Conservation (phyloP, 2,113 vertebrate genomes). For the Nothobranchius furzeri region DNA sequence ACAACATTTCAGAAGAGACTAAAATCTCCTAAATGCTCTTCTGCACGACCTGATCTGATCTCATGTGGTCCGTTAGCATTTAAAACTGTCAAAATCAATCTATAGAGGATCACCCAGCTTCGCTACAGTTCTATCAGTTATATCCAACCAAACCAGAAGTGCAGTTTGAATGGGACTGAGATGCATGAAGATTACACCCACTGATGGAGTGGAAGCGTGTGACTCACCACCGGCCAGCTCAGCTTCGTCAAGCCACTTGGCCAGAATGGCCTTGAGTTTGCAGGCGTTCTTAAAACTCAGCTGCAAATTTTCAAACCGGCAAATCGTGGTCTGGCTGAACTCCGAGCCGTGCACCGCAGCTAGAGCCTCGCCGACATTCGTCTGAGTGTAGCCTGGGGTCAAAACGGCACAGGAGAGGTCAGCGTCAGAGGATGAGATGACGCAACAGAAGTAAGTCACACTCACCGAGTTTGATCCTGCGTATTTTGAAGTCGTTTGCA, state of each 20-base stretch:
- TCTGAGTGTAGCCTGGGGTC: conserved; percentile 92
- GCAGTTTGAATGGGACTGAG: not conserved
- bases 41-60: too few relatives aligned
- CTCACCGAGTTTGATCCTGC: conserved; percentile 94
- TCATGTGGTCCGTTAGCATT: too few relatives aligned
- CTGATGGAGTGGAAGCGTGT: conserved; percentile 6
- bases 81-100: too few relatives aligned
- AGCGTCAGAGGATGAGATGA: not conserved
- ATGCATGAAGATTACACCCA: not conserved
- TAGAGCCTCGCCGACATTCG: conserved; percentile 96
- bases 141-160: conserved; percentile 5
- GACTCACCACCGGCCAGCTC: conserved; percentile 94
- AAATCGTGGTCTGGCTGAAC: conserved; percentile 98
- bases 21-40: too few relatives aligned
- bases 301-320: conserved; percentile 97
- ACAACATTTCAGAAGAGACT: too few relatives aligned
- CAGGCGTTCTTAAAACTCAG: conserved; percentile 98
- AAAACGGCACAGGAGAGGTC: conserved; percentile 12
- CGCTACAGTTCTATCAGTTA: not conserved
- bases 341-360: conserved; percentile 96
- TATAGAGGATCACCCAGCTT: too few relatives aligned
- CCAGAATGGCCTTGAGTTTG: conserved; percentile 94
- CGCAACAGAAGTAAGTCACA: not conserved
- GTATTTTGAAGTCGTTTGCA: conserved; percentile 96
- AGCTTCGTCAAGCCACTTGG: conserved; percentile 97